Evolutionary conservation across 2,113 vertebrate genomes (phyloP), one percentile per base, ranked within the genome.

Genomic region (Sturnira hondurensis): DNA sequence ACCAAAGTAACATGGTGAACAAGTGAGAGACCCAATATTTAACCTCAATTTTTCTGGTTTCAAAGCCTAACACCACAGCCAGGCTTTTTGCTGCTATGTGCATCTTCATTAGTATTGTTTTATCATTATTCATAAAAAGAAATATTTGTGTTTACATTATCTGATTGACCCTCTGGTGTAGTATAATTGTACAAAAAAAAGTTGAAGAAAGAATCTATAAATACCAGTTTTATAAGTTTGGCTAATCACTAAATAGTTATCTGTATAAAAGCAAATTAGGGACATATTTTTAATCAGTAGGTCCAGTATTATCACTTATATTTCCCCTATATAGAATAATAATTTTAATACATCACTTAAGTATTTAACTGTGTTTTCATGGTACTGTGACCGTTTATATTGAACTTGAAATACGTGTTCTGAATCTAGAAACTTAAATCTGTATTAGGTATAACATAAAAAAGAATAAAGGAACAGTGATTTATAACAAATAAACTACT

Each of bases 341-440:
- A 56, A 56, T 56, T 22, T 91, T 76, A 95, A 89, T 76, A 45
- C 14, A 73, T 73, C 36, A 95, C 92, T 56, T 52, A 76, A 96
- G 41, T n/a, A 76, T 73, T 97, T 96, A 95, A 83, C 50, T 94
- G 20, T 95, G 76, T 96, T 96, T 97, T 96, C 61, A 82, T 86
- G 88, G 45, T 71, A n/a, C 41, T 86, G 43, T 4, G 16, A 76
- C 73, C 89, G 28, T 96, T 96, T 81, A 58, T 86, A 28, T 92
- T 89, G 19, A 73, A 83, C 92, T 97, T 97, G 70, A 97, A 97
- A 91, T 94, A 28, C 58, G 24, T 70, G 0, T 81, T 47, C 82
- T 50, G 2, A 24, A 89, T 83, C 56, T 93, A 81, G 91, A 52
- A 96, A 89, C 88, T 88, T 93, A 94, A 45, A 58, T 89, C 24